Conservation (phyloP, 1,140 invertebrate genomes). For the Pectinophora gossypiella region DNA sequence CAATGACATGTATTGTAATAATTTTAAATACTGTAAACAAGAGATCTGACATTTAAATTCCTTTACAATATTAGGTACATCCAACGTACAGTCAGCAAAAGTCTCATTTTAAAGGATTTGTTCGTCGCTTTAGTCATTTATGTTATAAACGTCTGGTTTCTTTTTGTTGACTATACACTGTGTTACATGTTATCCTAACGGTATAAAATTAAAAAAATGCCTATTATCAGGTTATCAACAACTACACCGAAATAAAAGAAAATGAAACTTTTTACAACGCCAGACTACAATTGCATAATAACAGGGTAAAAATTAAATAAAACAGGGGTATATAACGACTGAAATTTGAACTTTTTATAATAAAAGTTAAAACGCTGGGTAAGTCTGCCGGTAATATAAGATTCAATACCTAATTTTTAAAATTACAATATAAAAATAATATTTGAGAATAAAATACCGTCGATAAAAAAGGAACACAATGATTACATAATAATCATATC, state of each 20-base stretch:
- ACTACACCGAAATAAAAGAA: too few relatives aligned
- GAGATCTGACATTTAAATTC: slow-evolving; percentile 63
- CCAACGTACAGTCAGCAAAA: slow-evolving; percentile 26
- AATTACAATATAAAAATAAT: background rate
- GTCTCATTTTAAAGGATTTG: too few relatives aligned
- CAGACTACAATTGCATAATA: too few relatives aligned
- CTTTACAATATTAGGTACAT: slow-evolving; percentile 49
- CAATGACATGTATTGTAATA: slow-evolving; percentile 73
- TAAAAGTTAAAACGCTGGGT: too few relatives aligned
- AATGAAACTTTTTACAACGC: too few relatives aligned
- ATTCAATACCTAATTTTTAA: background rate
- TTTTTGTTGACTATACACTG: slow-evolving; percentile 9
- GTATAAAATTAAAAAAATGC: background rate
- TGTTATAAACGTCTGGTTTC: slow-evolving; percentile 11
- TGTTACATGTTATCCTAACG: background rate
- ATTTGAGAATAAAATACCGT: background rate
- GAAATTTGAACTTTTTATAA: too few relatives aligned
- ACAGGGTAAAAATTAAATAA: too few relatives aligned
- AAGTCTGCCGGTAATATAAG: background rate
- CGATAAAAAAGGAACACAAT: slow-evolving; percentile 24
- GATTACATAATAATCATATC: slow-evolving; percentile 6
- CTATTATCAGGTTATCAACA: too few relatives aligned
- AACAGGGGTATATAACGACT: too few relatives aligned
- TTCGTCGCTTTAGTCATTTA: too few relatives aligned
- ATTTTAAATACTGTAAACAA: slow-evolving; percentile 73